Evolutionary conservation across 2,888 invertebrate species (phyloP), one percentile per base, ranked within the genome.

Genomic region (Marronus borbonicus): DNA sequence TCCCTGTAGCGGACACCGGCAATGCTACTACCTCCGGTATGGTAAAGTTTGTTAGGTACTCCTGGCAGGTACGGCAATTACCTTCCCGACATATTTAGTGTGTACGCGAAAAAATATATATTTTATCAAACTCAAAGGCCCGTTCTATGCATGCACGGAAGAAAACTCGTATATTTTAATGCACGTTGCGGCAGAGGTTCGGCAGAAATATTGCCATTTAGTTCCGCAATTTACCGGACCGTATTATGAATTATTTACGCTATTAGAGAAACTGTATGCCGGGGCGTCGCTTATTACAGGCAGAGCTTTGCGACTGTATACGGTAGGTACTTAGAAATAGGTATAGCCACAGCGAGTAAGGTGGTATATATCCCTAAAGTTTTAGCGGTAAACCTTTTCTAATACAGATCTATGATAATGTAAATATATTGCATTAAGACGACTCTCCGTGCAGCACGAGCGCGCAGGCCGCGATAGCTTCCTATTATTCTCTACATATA

Each of bases 361-460:
- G 44, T 44, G 12, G 44, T 44, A 20, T 58, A 58, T 74, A 74
- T 55, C 70, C 70, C 77, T 69, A 69, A 77, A 77, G 77, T 77
- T 77, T 77, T 60, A 70, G 77, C 69, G 55, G 10, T 64, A 77
- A 70, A 76, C 79, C 79, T 79, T 72, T 72, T 79, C 76, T 79
- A 79, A 79, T 76, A 69, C 76, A 72, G 79, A 79, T 79, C 79
- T 79, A 79, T 76, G 79, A 76, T 76, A 62, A 76, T 76, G 78
- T 66, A 66, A 68, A 66, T 76, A 76, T 68, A 76, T 76, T 76
- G 66, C 76, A 68, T 68, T 66, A 68, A 76, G 76, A 66, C 66
- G 72, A 74, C 44, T 68, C 68, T 50, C 68, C 3, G 65, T 44
- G 62, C 20, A 17, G 28, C 55, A n/a, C 62, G 12, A 62, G 28